phyloP scores from a whole-genome alignment of 2,113 vertebrate species.

The Pelmatolapia mariae region DNA sequence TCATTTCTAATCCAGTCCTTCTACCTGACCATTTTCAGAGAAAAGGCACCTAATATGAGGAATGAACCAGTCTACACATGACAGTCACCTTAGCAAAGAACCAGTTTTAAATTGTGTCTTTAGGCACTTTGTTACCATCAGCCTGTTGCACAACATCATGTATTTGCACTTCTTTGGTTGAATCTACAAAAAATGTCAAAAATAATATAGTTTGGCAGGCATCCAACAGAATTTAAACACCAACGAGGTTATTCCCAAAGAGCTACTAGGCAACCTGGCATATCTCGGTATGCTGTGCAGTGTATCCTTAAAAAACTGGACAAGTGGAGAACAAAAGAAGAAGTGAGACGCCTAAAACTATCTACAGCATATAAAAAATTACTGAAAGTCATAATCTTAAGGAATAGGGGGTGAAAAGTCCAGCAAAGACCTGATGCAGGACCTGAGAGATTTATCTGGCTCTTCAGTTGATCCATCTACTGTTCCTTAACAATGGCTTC shows the following conservation, averaged over 20 bases:
- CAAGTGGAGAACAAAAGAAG: not conserved
- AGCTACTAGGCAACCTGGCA: not conserved
- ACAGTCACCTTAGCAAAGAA: not conserved
- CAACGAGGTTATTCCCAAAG: not conserved
- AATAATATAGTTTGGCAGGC: not conserved
- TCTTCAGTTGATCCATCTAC: not conserved
- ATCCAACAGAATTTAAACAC: not conserved
- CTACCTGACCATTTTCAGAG: not conserved
- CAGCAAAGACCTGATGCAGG: not conserved
- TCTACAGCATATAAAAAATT: not conserved
- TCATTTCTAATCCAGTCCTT: not conserved
- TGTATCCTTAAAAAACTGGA: not conserved
- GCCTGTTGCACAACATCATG: not conserved
- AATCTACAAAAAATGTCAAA: not conserved
- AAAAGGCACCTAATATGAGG: not conserved
- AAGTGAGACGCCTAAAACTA: not conserved
- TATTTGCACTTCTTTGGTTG: not conserved
- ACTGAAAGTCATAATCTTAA: not conserved
- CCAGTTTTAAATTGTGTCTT: not conserved
- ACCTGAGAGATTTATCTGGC: not conserved
- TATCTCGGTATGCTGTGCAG: not conserved
- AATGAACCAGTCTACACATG: not conserved
- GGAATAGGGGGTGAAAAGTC: rapidly evolving
- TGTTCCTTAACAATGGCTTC: not conserved
- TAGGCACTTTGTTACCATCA: not conserved